Conservation (phyloP, 1,140 invertebrate genomes). For the Cheumatopsyche charites region DNA sequence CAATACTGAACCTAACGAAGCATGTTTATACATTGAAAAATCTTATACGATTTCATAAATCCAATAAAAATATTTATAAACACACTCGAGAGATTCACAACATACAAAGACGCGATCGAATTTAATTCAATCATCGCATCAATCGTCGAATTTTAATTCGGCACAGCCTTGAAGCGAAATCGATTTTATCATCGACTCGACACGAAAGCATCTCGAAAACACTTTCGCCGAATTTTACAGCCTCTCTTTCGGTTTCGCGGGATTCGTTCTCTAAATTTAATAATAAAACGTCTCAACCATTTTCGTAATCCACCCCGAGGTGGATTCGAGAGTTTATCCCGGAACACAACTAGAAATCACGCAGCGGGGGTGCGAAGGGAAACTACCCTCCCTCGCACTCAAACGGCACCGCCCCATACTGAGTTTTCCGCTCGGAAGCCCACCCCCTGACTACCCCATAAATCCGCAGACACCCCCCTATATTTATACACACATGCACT, state of each 20-base stretch:
- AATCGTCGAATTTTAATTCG: too few relatives aligned
- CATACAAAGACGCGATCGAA: too few relatives aligned
- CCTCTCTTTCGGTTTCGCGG: constrained; percentile 25
- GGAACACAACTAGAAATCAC: constrained; percentile 47
- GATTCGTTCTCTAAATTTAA: constrained; percentile 44
- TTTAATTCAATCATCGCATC: too few relatives aligned
- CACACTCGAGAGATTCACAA: too few relatives aligned
- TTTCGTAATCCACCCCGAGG: constrained; percentile 46
- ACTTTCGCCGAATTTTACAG: constrained; percentile 6
- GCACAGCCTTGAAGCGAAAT: too few relatives aligned
- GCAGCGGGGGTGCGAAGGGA: constrained; percentile 40
- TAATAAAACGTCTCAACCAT: constrained; percentile 46
- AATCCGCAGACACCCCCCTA: constrained; percentile 16
- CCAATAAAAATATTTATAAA: too few relatives aligned
- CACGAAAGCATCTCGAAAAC: too few relatives aligned
- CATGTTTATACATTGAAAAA: too few relatives aligned
- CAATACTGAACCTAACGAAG: too few relatives aligned
- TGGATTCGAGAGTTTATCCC: constrained; percentile 43
- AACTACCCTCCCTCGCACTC: constrained; percentile 39
- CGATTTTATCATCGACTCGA: too few relatives aligned
- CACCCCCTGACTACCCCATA: constrained; percentile 22
- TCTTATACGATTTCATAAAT: too few relatives aligned
- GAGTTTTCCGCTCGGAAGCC: constrained; percentile 33
- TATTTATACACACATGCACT: background rate
- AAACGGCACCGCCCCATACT: constrained; percentile 7